Evolutionary conservation across 2,888 invertebrate species (phyloP).

Genomic region (Patella caerulea): DNA sequence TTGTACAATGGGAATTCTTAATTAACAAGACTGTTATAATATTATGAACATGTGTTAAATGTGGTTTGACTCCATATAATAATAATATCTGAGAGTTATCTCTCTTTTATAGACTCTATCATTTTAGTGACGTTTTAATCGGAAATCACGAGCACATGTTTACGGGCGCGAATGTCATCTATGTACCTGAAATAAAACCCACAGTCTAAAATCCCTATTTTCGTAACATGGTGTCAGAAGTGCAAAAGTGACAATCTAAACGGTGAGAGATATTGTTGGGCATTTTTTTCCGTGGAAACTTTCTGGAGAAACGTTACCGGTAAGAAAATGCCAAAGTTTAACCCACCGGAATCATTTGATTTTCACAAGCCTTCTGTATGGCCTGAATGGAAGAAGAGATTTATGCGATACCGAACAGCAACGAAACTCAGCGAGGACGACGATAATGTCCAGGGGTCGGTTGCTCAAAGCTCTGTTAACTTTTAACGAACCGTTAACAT

Average conservation of each 20-base stretch:
- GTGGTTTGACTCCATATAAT: neutral
- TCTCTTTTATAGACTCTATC: too few species aligned
- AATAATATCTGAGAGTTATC: too few species aligned
- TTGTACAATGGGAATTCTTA: too few species aligned
- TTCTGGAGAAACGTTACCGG: neutral
- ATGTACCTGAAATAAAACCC: too few species aligned
- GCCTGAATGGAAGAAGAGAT: constrained; percentile 28
- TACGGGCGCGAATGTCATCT: too few species aligned
- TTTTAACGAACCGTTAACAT: too few species aligned
- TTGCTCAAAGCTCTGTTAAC: too few species aligned
- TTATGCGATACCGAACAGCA: constrained; percentile 19
- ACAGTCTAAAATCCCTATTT: too few species aligned
- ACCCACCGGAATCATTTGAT: constrained; percentile 23
- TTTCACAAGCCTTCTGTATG: constrained; percentile 27
- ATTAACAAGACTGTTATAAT: neutral
- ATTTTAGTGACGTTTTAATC: too few species aligned
- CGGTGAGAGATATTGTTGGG: neutral
- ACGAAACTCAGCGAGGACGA: constrained; percentile 24
- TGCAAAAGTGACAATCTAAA: neutral
- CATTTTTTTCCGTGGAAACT: neutral
- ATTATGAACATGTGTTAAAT: neutral
- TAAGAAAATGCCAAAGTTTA: constrained; percentile 25
- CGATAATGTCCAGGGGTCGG: constrained; percentile 20
- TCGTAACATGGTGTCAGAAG: constrained; percentile 32
- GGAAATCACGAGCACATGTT: too few species aligned